Conservation (phyloP, 2,797 vertebrate genomes). For the Petrocephalus sullivani region DNA sequence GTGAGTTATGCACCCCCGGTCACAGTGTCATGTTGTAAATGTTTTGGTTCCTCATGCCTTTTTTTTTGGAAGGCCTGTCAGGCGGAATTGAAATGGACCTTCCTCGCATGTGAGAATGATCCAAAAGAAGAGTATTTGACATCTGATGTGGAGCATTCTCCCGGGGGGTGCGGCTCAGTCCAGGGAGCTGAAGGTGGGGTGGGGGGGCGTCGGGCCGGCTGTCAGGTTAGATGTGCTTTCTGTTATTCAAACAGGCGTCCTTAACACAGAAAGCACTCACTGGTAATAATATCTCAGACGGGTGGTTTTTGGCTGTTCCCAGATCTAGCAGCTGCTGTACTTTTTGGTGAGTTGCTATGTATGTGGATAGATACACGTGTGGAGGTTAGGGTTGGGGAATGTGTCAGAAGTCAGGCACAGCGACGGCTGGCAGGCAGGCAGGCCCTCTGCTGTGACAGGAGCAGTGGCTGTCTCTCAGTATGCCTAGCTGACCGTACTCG, state of each 20-base stretch:
- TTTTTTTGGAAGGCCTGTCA: constrained; percentile 22
- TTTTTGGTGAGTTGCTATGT: neutral
- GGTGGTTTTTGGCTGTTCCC: neutral
- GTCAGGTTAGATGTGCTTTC: neutral
- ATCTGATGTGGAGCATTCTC: constrained; percentile 18
- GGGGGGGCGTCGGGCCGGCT: neutral
- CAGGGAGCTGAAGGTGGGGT: neutral
- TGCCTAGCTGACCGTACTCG: neutral
- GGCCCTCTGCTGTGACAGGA: neutral
- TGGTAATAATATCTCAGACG: neutral
- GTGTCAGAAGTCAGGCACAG: neutral
- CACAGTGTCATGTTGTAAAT: constrained; percentile 30
- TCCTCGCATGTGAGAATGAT: neutral
- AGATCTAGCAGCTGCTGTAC: neutral
- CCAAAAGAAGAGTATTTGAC: neutral
- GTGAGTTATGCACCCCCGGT: constrained; percentile 37
- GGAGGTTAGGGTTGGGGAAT: neutral
- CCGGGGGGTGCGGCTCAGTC: neutral
- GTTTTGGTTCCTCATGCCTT: constrained; percentile 33
- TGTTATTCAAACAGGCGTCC: neutral
- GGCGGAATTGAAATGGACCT: constrained; percentile 25
- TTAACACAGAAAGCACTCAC: neutral
- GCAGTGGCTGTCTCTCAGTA: neutral
- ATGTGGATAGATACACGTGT: neutral
- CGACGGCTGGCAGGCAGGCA: neutral